Conservation (phyloP, 1,140 invertebrate genomes). For the Ceratosolen fusciceps region DNA sequence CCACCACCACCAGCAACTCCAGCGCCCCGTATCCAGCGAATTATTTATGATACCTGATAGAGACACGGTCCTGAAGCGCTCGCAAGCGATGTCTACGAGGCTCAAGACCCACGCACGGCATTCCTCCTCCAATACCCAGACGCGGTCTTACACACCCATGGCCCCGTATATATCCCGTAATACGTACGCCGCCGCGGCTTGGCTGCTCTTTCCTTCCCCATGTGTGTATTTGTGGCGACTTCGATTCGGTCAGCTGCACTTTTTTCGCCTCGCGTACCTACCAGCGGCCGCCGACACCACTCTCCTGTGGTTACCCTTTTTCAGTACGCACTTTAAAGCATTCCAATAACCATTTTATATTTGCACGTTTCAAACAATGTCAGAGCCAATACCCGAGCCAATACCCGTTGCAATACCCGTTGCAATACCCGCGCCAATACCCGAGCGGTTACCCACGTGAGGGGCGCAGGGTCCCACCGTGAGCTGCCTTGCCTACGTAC, state of each 20-base stretch:
- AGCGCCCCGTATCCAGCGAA: constrained; percentile 55
- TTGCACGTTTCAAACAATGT: not conserved
- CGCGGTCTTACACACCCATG: not conserved
- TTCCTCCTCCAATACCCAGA: constrained; percentile 56
- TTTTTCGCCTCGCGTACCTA: not conserved
- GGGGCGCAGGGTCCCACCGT: not conserved
- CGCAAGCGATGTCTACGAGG: constrained; percentile 57
- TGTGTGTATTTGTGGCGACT: not conserved
- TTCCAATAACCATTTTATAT: not conserved
- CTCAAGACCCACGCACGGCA: constrained; percentile 65
- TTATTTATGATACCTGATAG: constrained; percentile 73
- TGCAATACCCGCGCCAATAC: too few relatives aligned
- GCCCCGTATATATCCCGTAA: not conserved
- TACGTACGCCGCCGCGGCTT: not conserved
- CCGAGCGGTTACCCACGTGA: too few relatives aligned
- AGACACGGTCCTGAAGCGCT: constrained; percentile 61
- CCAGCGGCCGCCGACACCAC: not conserved
- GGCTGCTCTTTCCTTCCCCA: not conserved
- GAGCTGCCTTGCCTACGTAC: not conserved
- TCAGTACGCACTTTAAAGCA: not conserved
- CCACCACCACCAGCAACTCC: constrained; percentile 13
- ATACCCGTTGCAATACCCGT: too few relatives aligned
- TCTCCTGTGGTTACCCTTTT: not conserved
- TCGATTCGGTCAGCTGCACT: not conserved
- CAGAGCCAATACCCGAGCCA: too few relatives aligned